Conservation (phyloP, 2,888 invertebrate species). For the Papilio protenor region DNA sequence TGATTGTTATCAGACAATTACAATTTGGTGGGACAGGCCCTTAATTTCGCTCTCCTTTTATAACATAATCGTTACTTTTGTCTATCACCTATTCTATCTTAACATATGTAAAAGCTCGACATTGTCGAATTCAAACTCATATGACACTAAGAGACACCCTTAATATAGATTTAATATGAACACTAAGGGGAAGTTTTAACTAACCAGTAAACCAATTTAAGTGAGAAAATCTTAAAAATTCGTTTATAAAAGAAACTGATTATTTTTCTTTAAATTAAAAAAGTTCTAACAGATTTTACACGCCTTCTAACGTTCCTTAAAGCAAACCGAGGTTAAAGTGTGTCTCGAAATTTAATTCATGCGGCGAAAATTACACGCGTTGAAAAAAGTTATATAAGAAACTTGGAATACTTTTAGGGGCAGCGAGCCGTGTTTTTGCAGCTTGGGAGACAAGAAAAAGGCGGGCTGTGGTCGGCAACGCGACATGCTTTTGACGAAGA, state of each 20-base stretch:
- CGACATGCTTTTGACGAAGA: constrained; percentile 18
- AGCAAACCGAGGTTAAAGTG: constrained; percentile 25
- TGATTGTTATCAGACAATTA: no score
- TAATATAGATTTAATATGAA: no score
- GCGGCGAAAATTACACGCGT: constrained; percentile 35
- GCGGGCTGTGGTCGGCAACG: constrained; percentile 50
- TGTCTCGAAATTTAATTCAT: constrained; percentile 29
- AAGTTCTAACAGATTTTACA: constrained; percentile 9
- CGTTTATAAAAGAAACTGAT: background rate
- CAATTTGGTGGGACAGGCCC: no score
- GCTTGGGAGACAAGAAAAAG: constrained; percentile 56
- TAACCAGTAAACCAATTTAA: background rate
- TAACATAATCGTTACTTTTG: no score
- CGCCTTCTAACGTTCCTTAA: constrained; percentile 22
- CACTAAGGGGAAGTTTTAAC: background rate
- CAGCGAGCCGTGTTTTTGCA: constrained; percentile 56
- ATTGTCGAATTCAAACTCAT: no score
- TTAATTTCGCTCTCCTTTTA: no score
- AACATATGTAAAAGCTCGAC: no score
- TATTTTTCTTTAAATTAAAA: constrained; percentile 28
- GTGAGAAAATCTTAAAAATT: background rate
- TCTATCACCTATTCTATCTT: no score
- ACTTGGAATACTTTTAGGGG: constrained; percentile 34
- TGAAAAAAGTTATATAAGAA: constrained; percentile 43
- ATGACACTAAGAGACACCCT: no score